These are phyloP conservation scores for Myiopsitta monachus DNA, from an alignment of 2,113 vertebrate genomes.

Conservation along the genomic window DNA sequence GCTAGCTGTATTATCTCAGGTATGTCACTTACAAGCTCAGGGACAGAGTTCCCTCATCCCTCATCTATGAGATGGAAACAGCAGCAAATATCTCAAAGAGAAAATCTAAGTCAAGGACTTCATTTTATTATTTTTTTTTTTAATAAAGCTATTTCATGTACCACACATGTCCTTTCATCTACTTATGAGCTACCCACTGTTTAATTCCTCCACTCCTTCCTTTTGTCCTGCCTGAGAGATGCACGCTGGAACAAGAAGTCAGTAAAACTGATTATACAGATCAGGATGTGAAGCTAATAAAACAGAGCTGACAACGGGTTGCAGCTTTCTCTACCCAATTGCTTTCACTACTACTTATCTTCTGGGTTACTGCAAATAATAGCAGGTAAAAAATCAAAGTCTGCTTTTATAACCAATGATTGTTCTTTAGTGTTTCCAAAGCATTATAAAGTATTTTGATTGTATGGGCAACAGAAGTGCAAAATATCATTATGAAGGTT, in stretches of 20 bases:
- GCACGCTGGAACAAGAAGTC: neutral
- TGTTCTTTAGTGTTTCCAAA: neutral
- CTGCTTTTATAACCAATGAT: constrained; percentile 10
- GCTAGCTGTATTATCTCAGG: neutral
- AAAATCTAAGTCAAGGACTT: neutral
- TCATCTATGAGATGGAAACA: neutral
- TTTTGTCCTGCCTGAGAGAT: neutral
- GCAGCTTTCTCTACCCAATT: neutral
- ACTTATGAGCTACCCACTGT: neutral
- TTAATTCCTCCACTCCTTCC: neutral
- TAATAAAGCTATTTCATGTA: neutral
- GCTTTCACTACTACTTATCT: neutral
- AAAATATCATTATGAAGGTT: constrained; percentile 32
- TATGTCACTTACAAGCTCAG: neutral
- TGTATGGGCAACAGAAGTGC: neutral
- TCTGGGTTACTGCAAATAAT: neutral
- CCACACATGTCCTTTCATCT: neutral
- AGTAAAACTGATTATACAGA: fast-evolving
- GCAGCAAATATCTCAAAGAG: neutral
- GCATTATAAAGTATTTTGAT: constrained; percentile 24
- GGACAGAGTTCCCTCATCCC: neutral
- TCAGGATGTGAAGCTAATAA: neutral
- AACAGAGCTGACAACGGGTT: neutral
- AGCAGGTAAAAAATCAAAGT: neutral
- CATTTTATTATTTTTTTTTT: neutral